Evolutionary conservation across 2,113 vertebrate species (phyloP), one percentile per base, ranked within the genome.

Genomic region (Lepus americanus): DNA sequence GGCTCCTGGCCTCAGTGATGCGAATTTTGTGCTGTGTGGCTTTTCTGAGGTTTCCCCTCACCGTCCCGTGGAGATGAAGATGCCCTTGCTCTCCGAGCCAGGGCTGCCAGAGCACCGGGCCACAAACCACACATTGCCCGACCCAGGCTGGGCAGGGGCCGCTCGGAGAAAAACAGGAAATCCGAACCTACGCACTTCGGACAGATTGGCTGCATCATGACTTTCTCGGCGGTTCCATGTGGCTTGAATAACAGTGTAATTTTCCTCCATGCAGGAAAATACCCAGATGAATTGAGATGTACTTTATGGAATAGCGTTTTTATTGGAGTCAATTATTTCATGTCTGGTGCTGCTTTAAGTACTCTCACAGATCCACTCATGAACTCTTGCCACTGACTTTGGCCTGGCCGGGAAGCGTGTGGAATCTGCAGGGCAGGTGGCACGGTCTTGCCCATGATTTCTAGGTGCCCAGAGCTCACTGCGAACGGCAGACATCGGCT

Each of bases 131-230:
- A 44, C 67, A 13, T n/a, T 27, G 44, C 72, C 89, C 51, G 36
- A 90, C 72, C 70, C 69, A 23, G 63, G 14, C 78, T 61, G 39
- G 79, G 64, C 69, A 74, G 93, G 9, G 8, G 64, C 63, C 19
- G 61, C 69, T 81, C 7, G 0, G 49, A 91, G 55, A 74, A 92
- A 94, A 95, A 95, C 96, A 96, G 94, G 93, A 96, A 97, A 78
- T 94, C 27, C 61, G 77, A 72, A 92, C 66, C 53, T 89, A 83
- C 3, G 76, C 69, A 25, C 76, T 79, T 85, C 83, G 69, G 79
- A 92, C 49, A 9, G 64, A 39, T 51, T 29, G 63, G 51, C 89
- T 84, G 9, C 79, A 2, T 69, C 17, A 16, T 29, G 63, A 39
- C 17, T 53, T 95, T 94, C 89, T 89, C 49, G n/a, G 74, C 66